phyloP scores from a whole-genome alignment of 2,888 invertebrate genomes.

The Heliothis peltigera region DNA sequence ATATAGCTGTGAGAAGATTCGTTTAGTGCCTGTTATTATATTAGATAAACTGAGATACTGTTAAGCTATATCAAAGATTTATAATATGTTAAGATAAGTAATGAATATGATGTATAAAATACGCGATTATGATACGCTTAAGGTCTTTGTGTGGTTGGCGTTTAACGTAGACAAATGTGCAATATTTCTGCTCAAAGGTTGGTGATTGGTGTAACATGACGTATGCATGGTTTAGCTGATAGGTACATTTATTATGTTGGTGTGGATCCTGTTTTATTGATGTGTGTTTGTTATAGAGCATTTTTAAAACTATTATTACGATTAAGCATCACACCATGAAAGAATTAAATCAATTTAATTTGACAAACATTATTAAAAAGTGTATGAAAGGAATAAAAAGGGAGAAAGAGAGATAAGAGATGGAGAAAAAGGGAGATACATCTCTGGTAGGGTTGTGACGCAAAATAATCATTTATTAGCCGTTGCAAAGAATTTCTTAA shows the following conservation, averaged over 20 bases:
- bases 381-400: not conserved
- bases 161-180: constrained; percentile 21
- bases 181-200: constrained; percentile 57
- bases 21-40: constrained; percentile 56
- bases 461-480: constrained; percentile 3
- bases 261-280: not conserved
- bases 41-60: constrained; percentile 37
- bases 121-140: constrained; percentile 35
- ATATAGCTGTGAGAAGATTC: constrained; percentile 17
- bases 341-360: not conserved
- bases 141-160: constrained; percentile 19
- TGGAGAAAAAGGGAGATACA: not conserved
- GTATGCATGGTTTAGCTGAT: not conserved
- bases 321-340: constrained; percentile 6
- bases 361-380: not conserved
- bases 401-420: not conserved
- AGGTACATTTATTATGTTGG: not conserved
- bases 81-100: constrained; percentile 30
- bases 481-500: constrained; percentile 30
- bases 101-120: constrained; percentile 23
- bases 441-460: not conserved
- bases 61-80: constrained; percentile 53
- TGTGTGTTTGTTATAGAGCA: not conserved
- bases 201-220: constrained; percentile 23
- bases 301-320: not conserved